Percentiles rank a stretch among this genome's conserved stretches.
Evolutionary conservation across 2,888 invertebrate genomes (phyloP).

Genomic region (Zeuzera pyrina): DNA sequence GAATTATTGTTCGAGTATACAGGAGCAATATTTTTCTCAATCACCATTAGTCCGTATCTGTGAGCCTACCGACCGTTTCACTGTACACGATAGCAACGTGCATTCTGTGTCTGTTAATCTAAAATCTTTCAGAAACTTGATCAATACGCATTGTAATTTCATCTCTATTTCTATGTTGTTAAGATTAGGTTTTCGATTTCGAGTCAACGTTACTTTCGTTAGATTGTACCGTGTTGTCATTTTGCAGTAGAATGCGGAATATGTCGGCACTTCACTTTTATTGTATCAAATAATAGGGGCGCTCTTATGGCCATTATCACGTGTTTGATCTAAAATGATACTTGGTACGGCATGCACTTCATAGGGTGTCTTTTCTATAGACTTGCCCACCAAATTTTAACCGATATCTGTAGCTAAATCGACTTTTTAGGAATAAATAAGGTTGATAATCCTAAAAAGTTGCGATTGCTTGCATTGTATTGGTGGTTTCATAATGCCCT

Average conservation of each 20-base stretch:
- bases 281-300: conserved; percentile 73
- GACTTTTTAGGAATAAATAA: conserved; percentile 23
- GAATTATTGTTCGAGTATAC: conserved; percentile 52
- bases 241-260: conserved; percentile 67
- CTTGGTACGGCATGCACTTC: conserved; percentile 45
- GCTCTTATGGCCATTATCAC: conserved; percentile 71
- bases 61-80: conserved; percentile 59
- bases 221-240: conserved; percentile 30
- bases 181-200: conserved; percentile 19
- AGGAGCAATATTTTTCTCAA: conserved; percentile 68
- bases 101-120: conserved; percentile 30
- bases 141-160: conserved; percentile 15
- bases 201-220: conserved; percentile 27
- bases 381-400: conserved; percentile 26
- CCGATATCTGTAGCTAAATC: conserved; percentile 29
- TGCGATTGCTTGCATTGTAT: conserved; percentile 19
- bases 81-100: conserved; percentile 38
- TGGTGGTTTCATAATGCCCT: conserved; percentile 23
- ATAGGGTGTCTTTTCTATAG: conserved; percentile 38
- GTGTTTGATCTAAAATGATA: conserved; percentile 74
- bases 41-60: conserved; percentile 71
- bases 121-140: conserved; percentile 39
- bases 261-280: conserved; percentile 73
- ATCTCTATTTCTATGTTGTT: conserved; percentile 12
- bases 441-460: conserved; percentile 20